These are phyloP conservation scores for human DNA, from an alignment of 2,113 vertebrate genomes.

Conservation along the genomic window GRCh38 chr6:98212001-98212500, in stretches of 20 bases:
- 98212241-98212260: background rate
- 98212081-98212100: background rate
- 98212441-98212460: background rate
- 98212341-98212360: background rate
- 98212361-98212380: background rate
- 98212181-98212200: background rate
- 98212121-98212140: background rate
- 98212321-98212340: background rate
- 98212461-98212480: background rate
- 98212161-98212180: background rate
- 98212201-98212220: background rate
- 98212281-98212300: background rate
- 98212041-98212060: background rate
- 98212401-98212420: background rate
- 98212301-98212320: background rate
- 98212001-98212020: background rate
- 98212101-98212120: accelerated
- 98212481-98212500: background rate
- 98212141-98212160: background rate
- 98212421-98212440: background rate
- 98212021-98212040: background rate
- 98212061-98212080: background rate
- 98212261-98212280: background rate
- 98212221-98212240: background rate
- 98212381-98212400: background rate